A percentile compares a stretch with the other conserved stretches of the same genome.
These are phyloP conservation scores for Phyllopteryx taeniolatus DNA, from an alignment of 2,113 vertebrate genomes.

Conservation along the genomic window DNA sequence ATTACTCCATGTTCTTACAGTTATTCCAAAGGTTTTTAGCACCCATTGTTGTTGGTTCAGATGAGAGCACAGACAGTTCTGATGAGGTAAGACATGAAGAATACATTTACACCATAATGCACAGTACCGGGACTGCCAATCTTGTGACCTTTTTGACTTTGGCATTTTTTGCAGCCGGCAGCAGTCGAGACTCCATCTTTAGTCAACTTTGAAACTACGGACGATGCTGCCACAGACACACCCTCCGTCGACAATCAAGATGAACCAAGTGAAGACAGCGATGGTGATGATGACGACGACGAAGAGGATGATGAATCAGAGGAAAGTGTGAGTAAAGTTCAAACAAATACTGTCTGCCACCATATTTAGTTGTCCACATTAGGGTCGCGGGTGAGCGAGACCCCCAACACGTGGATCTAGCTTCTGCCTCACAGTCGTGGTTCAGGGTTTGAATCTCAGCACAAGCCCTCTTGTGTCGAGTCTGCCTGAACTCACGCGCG, in stretches of 20 bases:
- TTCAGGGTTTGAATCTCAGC: not conserved
- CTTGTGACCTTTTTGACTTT: not conserved
- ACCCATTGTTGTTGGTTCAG: slow-evolving; percentile 38
- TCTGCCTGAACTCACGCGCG: not conserved
- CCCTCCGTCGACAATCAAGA: slow-evolving; percentile 43
- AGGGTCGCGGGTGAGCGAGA: too few relatives aligned
- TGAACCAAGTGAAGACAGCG: slow-evolving; percentile 32
- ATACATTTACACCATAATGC: not conserved
- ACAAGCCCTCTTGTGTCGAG: not conserved
- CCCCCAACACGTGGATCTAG: too few relatives aligned
- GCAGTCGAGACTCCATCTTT: slow-evolving; percentile 8
- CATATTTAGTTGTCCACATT: too few relatives aligned
- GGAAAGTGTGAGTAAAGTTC: slow-evolving; percentile 55
- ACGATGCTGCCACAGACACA: slow-evolving; percentile 31
- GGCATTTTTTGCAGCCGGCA: slow-evolving; percentile 7
- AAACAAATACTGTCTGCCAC: not conserved
- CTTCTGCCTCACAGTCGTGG: too few relatives aligned
- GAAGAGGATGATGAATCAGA: slow-evolving; percentile 49
- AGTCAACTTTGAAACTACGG: slow-evolving; percentile 18
- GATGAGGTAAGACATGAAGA: slow-evolving; percentile 53
- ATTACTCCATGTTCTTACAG: not conserved
- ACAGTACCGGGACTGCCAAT: too few relatives aligned
- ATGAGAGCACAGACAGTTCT: slow-evolving; percentile 62
- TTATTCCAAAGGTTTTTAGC: not conserved
- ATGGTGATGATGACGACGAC: slow-evolving; percentile 20